Percentiles rank a stretch among this genome's conserved stretches.
Evolutionary conservation across 2,113 vertebrate species (phyloP).

Genomic region (Pampusana beccarii): DNA sequence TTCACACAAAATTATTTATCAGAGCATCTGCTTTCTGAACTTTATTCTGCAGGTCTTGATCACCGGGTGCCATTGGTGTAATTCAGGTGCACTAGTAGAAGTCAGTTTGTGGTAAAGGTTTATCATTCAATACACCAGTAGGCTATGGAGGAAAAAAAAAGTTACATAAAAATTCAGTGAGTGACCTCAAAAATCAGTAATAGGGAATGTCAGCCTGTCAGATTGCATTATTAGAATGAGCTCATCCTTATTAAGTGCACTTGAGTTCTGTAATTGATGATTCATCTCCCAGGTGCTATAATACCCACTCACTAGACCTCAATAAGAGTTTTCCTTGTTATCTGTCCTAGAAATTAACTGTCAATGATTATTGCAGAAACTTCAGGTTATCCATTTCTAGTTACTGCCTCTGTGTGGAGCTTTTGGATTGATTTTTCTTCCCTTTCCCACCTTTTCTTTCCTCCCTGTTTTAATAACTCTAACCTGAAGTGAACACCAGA

Average conservation of each 20-base stretch:
- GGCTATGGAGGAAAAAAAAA: not conserved
- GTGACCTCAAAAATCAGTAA: conserved; percentile 16
- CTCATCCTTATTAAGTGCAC: not conserved
- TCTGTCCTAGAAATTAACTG: not conserved
- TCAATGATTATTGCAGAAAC: not conserved
- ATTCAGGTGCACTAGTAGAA: not conserved
- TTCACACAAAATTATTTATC: not conserved
- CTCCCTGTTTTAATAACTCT: not conserved
- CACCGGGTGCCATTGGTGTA: not conserved
- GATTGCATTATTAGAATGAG: conserved; percentile 2
- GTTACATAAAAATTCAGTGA: not conserved
- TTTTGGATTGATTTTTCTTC: conserved; percentile 30
- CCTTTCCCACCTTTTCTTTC: not conserved
- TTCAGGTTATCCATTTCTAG: conserved; percentile 18
- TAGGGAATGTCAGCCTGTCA: conserved; percentile 21
- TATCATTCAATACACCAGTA: not conserved
- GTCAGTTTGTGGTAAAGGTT: not conserved
- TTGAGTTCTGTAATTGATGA: conserved; percentile 16
- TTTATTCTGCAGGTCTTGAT: not conserved
- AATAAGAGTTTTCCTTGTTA: not conserved
- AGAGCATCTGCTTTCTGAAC: not conserved
- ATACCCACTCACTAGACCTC: not conserved
- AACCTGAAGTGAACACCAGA: not conserved
- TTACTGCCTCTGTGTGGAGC: conserved; percentile 56
- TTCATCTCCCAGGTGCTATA: not conserved